Percentiles rank a stretch among this genome's conserved stretches.
phyloP scores from a whole-genome alignment of 2,113 vertebrate genomes.

The Euleptes europaea region DNA sequence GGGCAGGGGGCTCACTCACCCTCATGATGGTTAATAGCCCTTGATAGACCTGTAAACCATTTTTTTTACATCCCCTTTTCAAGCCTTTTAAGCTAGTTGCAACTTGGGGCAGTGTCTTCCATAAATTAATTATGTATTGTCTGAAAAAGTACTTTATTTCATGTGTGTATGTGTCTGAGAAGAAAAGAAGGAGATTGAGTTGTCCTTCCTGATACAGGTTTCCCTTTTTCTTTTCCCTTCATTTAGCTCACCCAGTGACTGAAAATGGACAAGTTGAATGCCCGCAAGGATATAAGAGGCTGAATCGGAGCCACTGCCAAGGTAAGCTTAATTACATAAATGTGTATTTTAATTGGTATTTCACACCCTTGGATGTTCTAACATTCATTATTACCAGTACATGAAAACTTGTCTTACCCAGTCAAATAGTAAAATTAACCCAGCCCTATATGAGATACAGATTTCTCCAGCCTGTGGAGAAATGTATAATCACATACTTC shows the following conservation, averaged over 20 bases:
- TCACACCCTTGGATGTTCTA: neutral
- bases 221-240: conserved; percentile 36
- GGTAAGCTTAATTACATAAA: conserved; percentile 75
- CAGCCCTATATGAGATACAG: neutral
- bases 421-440: neutral
- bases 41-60: no score
- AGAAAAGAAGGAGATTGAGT: neutral
- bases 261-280: conserved; percentile 90
- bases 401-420: neutral
- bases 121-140: no score
- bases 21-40: no score
- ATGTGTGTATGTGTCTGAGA: neutral
- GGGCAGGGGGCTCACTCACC: no score
- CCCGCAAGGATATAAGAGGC: conserved; percentile 88
- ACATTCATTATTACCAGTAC: neutral
- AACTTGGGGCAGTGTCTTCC: no score
- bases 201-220: neutral
- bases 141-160: no score
- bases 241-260: conserved; percentile 83
- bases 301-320: conserved; percentile 92
- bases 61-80: no score
- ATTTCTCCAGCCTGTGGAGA: neutral
- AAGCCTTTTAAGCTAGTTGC: no score
- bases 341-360: neutral
- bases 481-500: neutral